phyloP scores from a whole-genome alignment of 1,140 invertebrate species.

The Euwallacea similis region DNA sequence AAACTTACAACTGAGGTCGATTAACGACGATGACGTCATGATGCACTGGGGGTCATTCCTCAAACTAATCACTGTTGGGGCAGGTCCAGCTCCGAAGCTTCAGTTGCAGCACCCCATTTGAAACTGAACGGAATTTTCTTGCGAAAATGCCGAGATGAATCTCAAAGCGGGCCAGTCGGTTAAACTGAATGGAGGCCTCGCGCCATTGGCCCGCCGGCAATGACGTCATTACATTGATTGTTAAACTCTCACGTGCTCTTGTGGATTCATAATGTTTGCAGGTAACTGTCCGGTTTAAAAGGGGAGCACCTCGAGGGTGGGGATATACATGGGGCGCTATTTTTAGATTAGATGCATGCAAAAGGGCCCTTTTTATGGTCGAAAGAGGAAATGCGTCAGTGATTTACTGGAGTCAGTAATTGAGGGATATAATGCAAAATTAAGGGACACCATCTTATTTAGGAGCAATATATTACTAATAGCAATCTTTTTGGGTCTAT shows the following conservation, averaged over 20 bases:
- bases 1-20: too few species aligned
- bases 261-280: conserved; percentile 44
- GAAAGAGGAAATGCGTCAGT: too few species aligned
- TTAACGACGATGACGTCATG: too few species aligned
- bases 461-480: too few species aligned
- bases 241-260: conserved; percentile 52
- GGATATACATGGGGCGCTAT: conserved; percentile 5
- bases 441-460: too few species aligned
- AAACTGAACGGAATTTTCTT: conserved; percentile 37
- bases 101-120: conserved; percentile 22
- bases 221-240: conserved; percentile 58
- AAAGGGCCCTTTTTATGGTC: neutral
- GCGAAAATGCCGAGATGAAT: conserved; percentile 50
- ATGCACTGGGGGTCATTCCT: neutral
- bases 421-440: too few species aligned
- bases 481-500: too few species aligned
- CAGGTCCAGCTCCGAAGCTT: conserved; percentile 15
- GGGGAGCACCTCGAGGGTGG: neutral
- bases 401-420: too few species aligned
- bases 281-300: conserved; percentile 39
- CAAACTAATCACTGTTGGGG: conserved; percentile 21
- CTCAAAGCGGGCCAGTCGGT: conserved; percentile 49
- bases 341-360: conserved; percentile 8
- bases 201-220: conserved; percentile 50
- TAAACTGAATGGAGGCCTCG: conserved; percentile 52